Evolutionary conservation across 1,140 invertebrate genomes (phyloP).

Genomic region (Aphis gossypii): DNA sequence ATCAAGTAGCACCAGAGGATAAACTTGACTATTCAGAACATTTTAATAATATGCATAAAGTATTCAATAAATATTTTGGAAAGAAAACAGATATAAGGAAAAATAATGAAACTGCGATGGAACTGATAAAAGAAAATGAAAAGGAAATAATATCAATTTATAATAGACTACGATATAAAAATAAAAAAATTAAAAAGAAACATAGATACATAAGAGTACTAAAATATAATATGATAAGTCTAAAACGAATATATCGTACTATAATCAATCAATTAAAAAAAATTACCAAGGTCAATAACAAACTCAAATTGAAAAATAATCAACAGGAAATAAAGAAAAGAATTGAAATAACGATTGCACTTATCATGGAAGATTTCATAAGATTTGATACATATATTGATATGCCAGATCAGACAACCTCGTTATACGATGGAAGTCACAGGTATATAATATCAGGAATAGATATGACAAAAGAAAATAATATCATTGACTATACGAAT

Average conservation of each 20-base stretch:
- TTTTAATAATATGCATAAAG: not conserved
- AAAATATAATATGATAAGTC: not conserved
- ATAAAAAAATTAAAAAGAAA: not conserved
- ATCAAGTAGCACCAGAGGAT: not conserved
- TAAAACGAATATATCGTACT: not conserved
- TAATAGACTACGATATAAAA: not conserved
- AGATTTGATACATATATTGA: not conserved
- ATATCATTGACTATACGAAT: not conserved
- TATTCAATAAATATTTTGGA: not conserved
- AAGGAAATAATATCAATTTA: not conserved
- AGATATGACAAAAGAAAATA: not conserved
- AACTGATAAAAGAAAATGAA: not conserved
- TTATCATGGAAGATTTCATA: not conserved
- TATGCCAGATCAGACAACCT: fast-evolving
- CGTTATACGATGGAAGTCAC: not conserved
- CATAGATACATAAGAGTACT: not conserved
- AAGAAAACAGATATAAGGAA: too few relatives aligned
- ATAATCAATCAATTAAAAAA: not conserved
- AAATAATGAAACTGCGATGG: too few relatives aligned
- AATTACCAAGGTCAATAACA: not conserved
- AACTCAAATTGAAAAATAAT: not conserved
- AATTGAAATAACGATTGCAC: not conserved
- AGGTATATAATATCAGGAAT: not conserved
- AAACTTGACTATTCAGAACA: not conserved
- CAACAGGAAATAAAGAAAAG: not conserved